A percentile compares a stretch with the other conserved stretches of the same genome.
Conservation (phyloP, 2,113 vertebrate species). For the Butastur rufipennis region DNA sequence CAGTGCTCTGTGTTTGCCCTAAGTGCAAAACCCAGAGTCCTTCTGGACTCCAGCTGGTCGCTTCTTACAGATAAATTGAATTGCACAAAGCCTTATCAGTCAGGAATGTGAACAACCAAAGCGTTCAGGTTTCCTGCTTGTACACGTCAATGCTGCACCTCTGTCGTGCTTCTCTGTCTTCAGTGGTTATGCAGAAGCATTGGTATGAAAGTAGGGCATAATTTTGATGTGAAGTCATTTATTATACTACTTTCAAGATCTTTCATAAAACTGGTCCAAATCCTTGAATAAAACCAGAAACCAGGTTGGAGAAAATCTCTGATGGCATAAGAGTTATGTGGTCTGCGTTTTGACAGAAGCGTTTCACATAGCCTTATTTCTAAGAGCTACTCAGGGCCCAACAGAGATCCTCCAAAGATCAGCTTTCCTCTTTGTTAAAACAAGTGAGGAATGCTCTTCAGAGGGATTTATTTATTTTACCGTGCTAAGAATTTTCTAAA, state of each 20-base stretch:
- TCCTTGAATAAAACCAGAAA: not conserved
- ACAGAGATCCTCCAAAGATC: not conserved
- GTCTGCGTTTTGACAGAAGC: not conserved
- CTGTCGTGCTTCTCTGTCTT: fast-evolving
- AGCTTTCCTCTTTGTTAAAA: slow-evolving; percentile 22
- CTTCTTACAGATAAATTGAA: not conserved
- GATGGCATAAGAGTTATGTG: not conserved
- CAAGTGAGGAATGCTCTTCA: not conserved
- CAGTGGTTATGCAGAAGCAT: not conserved
- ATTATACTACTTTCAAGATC: not conserved
- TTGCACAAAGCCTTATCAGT: not conserved
- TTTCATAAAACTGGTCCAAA: not conserved
- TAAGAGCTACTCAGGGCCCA: not conserved
- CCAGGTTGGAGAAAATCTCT: not conserved
- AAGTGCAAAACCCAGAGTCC: not conserved
- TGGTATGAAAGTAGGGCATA: not conserved
- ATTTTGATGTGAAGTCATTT: not conserved
- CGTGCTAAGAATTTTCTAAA: not conserved
- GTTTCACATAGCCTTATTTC: not conserved
- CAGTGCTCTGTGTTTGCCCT: not conserved
- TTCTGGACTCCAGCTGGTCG: not conserved
- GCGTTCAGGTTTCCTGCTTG: not conserved
- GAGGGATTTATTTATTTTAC: not conserved
- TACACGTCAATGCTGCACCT: not conserved
- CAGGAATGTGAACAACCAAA: slow-evolving; percentile 9